Conservation (phyloP, 2,113 vertebrate species). For the Cheilinus undulatus region DNA sequence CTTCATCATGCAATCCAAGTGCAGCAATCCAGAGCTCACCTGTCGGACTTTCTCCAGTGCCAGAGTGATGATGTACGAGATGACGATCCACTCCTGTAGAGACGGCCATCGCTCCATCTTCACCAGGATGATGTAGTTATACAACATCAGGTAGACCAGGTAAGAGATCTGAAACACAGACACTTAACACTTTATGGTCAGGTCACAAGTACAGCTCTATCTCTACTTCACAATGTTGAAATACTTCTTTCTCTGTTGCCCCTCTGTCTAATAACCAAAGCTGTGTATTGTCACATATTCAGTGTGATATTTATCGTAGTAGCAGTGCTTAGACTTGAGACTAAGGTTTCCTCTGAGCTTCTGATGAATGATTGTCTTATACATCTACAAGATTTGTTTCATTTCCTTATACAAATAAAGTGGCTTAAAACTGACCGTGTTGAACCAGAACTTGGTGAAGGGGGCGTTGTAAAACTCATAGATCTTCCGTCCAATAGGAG, state of each 20-base stretch:
- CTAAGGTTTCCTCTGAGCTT: too few species aligned
- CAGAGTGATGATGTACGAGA: conserved; percentile 95
- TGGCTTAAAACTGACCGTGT: conserved; percentile 85
- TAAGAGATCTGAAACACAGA: conserved; percentile 91
- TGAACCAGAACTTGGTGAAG: conserved; percentile 99
- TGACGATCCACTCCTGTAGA: conserved; percentile 95
- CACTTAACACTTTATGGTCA: background rate
- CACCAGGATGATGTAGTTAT: conserved; percentile 97
- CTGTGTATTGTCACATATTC: too few species aligned
- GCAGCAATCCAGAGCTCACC: conserved; percentile 75
- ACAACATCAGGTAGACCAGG: conserved; percentile 92
- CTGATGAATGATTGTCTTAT: too few species aligned
- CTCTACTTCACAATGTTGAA: background rate
- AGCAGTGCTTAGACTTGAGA: too few species aligned
- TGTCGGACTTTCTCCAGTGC: conserved; percentile 96
- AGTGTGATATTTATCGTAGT: too few species aligned
- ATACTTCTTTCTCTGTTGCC: too few species aligned
- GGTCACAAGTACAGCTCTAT: too few species aligned
- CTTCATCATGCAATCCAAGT: too few species aligned
- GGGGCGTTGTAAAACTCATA: conserved; percentile 97
- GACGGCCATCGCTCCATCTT: conserved; percentile 96
- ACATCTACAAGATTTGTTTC: too few species aligned
- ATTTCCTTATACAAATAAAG: too few species aligned
- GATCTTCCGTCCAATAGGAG: conserved; percentile 93
- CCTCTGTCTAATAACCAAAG: too few species aligned